These are phyloP conservation scores for Physocephala rufipes DNA, from an alignment of 2,888 invertebrate genomes.

Conservation along the genomic window DNA sequence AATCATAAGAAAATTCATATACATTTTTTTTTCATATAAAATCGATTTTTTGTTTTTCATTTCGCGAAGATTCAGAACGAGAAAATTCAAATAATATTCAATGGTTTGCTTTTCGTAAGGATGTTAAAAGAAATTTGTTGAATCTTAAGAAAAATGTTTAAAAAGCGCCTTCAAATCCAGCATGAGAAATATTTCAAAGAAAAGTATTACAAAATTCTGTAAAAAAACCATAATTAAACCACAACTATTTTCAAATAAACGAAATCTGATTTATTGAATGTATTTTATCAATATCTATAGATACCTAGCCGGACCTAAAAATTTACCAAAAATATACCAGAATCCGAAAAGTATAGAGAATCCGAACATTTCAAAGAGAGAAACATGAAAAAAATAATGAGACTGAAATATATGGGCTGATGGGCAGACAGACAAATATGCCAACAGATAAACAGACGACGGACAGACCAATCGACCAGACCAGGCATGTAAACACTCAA, in stretches of 20 bases:
- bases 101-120: too few relatives aligned
- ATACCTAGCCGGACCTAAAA: too few relatives aligned
- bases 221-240: background rate
- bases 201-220: background rate
- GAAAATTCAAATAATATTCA: too few relatives aligned
- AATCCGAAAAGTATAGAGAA: too few relatives aligned
- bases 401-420: slow-evolving; percentile 15
- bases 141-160: too few relatives aligned
- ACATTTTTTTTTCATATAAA: background rate
- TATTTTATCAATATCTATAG: too few relatives aligned
- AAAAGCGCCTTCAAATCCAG: too few relatives aligned
- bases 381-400: background rate
- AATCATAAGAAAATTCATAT: background rate
- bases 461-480: background rate
- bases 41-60: background rate
- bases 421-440: too few relatives aligned
- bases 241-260: background rate
- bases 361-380: background rate
- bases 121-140: too few relatives aligned
- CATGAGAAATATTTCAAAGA: too few relatives aligned
- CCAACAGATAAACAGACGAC: slow-evolving; percentile 7
- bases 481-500: background rate
- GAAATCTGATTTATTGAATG: too few relatives aligned
- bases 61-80: background rate
- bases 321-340: too few relatives aligned